Conservation (phyloP, 2,888 invertebrate genomes). For the Antheraea yamamai region DNA sequence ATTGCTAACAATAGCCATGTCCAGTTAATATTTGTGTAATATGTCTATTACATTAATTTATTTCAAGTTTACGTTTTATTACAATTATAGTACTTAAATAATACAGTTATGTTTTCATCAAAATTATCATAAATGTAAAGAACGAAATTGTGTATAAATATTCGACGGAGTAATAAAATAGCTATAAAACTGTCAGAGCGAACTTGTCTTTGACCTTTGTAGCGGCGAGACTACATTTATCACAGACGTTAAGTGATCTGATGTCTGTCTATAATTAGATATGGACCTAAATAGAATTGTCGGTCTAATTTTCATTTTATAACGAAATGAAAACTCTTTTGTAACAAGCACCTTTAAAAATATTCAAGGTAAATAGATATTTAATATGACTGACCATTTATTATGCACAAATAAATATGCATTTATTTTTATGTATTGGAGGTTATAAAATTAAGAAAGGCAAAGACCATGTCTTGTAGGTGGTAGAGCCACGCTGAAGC, state of each 20-base stretch:
- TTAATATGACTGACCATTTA: not conserved
- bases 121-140: not conserved
- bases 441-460: not conserved
- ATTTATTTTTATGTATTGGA: not conserved
- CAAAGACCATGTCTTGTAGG: too few relatives aligned
- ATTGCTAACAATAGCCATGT: too few relatives aligned
- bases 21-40: too few relatives aligned
- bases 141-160: not conserved
- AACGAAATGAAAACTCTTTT: not conserved
- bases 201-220: conserved; percentile 3
- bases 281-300: not conserved
- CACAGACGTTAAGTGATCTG: conserved; percentile 7
- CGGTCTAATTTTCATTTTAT: not conserved
- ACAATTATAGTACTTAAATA: not conserved
- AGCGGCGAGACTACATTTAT: conserved; percentile 8
- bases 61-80: not conserved
- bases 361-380: not conserved
- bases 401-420: not conserved
- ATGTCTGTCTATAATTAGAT: not conserved
- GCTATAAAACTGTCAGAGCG: not conserved
- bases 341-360: not conserved
- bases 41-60: too few relatives aligned
- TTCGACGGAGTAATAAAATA: not conserved
- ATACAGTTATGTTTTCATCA: not conserved
- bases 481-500: too few relatives aligned